Evolutionary conservation across 2,113 vertebrate species (phyloP), one percentile per base, ranked within the genome.

Genomic region (Alosa alosa): DNA sequence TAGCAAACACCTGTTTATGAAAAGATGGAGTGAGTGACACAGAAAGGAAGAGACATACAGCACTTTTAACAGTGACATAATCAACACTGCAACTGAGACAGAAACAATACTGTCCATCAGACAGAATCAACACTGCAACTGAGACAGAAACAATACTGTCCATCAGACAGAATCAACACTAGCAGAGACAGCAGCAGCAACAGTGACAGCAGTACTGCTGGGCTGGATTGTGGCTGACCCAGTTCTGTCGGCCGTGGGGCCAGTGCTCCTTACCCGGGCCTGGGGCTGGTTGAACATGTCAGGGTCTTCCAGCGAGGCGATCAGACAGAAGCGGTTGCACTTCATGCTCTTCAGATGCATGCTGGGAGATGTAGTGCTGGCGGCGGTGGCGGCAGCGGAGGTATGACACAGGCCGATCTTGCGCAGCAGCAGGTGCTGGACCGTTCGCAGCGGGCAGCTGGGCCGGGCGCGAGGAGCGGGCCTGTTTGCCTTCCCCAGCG

Each of bases 271-370:
- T 96, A 99, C 98, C 97, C 96, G 94, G 0, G 91, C 89, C 90
- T 97, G 96, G 8, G 95, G 94, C 89, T 94, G 94, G 89, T 88
- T 94, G 94, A 97, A 99, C 93, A 99, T 90, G 88, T 97, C 97
- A 50, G 89, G 95, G 87, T 94, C 95, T 3, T 94, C 93, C 93
- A 97, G 93, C 8, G 96, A 97, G 91, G 97, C 97, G 64, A 99
- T 91, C 91, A 99, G 94, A 88, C 97, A 98, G 90, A 97, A 96
- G 88, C 93, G 96, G 85, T 95, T 97, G 91, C 97, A 97, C 94
- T 97, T 96, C 84, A 96, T 96, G 88, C 96, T 97, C 83, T 97
- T 97, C 90, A 99, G 96, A 92, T 99, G 97, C 98, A 99, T 99
- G 86, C 92, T 89, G 89, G 91, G 88, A 0, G 85, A 85, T 84